Percentiles rank a stretch among this genome's conserved stretches.
phyloP scores from a whole-genome alignment of 2,113 vertebrate genomes.

The Tachysurus vachellii region DNA sequence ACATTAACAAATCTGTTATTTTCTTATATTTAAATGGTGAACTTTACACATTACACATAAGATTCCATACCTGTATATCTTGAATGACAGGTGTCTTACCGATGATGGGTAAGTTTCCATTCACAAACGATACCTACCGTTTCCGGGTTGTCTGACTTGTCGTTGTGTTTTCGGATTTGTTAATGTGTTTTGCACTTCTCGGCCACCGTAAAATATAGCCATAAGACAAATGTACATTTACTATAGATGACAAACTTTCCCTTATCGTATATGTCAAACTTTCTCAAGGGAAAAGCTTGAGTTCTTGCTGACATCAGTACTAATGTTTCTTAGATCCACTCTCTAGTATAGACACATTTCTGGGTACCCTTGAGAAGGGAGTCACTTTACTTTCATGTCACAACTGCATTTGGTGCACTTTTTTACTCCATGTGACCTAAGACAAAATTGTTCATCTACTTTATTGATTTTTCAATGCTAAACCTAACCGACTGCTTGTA shows the following conservation, averaged over 20 bases:
- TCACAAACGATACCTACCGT: too few relatives aligned
- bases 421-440: constrained; percentile 5
- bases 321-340: constrained; percentile 6
- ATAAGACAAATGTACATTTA: not conserved
- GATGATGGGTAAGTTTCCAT: too few relatives aligned
- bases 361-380: not conserved
- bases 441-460: not conserved
- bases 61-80: too few relatives aligned
- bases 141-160: too few relatives aligned
- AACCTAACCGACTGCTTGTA: not conserved
- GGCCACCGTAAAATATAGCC: too few relatives aligned
- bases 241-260: not conserved
- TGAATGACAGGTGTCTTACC: too few relatives aligned
- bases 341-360: not conserved
- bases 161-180: too few relatives aligned
- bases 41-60: too few relatives aligned
- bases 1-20: too few relatives aligned
- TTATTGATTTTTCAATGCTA: constrained; percentile 11
- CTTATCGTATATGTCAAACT: not conserved
- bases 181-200: too few relatives aligned
- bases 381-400: constrained; percentile 32
- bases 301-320: constrained; percentile 14
- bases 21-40: too few relatives aligned
- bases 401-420: constrained; percentile 20
- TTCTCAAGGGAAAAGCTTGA: not conserved